phyloP scores from a whole-genome alignment of 1,140 invertebrate genomes.

The Cotesia chilonis region DNA sequence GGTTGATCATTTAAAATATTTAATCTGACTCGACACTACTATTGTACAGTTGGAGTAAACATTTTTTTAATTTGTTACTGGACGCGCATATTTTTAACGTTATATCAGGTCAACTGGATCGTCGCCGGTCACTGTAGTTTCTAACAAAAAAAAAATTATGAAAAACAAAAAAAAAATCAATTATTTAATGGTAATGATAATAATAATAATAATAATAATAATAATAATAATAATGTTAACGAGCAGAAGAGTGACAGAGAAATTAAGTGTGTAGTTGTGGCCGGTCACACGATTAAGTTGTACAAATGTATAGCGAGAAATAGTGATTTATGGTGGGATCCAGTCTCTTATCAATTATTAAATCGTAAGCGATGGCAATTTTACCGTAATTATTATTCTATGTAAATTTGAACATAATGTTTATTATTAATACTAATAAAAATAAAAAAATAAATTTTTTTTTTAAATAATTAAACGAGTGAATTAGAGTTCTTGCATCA shows the following conservation, averaged over 20 bases:
- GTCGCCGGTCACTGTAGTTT: slow-evolving; percentile 5
- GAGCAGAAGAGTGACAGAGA: slow-evolving; percentile 9
- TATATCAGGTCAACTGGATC: slow-evolving; percentile 20
- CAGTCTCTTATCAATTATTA: slow-evolving; percentile 48
- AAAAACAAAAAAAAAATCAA: slow-evolving; percentile 27
- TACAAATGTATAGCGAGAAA: slow-evolving; percentile 63
- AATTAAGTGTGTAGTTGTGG: too few relatives aligned
- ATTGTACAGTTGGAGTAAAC: not conserved
- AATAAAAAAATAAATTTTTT: too few relatives aligned
- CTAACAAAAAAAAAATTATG: not conserved
- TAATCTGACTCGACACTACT: not conserved
- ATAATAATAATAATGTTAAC: not conserved
- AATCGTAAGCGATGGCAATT: slow-evolving; percentile 45
- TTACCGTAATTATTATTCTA: slow-evolving; percentile 45
- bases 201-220: too few relatives aligned
- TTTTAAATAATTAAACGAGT: not conserved
- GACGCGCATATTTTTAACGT: slow-evolving; percentile 17
- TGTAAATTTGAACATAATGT: slow-evolving; percentile 57
- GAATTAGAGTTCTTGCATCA: too few relatives aligned
- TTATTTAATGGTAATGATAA: slow-evolving; percentile 4
- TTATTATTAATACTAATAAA: slow-evolving; percentile 49
- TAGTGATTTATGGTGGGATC: slow-evolving; percentile 52
- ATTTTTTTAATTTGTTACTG: slow-evolving; percentile 16
- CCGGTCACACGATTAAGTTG: slow-evolving; percentile 51
- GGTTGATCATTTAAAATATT: slow-evolving; percentile 41